Base-by-base conservation (phyloP, 2,797 vertebrate species). In the Chaetodon trifasciatus region DNA sequence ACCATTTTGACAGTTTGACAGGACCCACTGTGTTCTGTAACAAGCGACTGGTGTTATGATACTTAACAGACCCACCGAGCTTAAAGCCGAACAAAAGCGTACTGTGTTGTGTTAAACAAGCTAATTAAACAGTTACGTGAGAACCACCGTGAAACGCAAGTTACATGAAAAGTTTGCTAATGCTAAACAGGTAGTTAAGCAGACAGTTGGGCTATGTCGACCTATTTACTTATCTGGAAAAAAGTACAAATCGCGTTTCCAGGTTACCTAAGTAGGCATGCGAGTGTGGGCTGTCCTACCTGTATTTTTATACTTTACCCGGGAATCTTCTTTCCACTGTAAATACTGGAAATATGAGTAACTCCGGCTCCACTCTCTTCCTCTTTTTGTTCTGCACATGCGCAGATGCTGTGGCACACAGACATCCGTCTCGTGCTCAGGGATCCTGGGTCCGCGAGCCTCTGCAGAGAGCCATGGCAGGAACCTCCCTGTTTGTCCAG, bases 401-500 rank as follows among this genome's bases (percentile, higher is more conserved):
- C 89, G 87, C 82, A 82, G 49, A 68, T n/a, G 50, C 37, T 35
- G 68, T 24, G 21, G 32, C 16, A 21, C n/a, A 32, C 3, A 6
- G 8, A 7, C 28, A 1, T 10, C 4, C 13, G 70, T 49, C 64
- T 55, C 28, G 49, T 1, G 61, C 50, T 57, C 23, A 3, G 10
- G 6, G 35, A 53, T 23, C 15, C 21, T 52, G 44, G 8, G 0
- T 32, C 52, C 19, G 35, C 17, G 4, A 67, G 46, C 62, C 16
- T 8, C 15, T 21, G 4, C 7, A 13, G 28, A 46, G 28, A 21
- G 21, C 23, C 24, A 6, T n/a, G 12, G 44, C 5, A 17, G 46
- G 42, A 23, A 19, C 50, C 37, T 7, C 11, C 21, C 4, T 13
- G 19, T 8, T 28, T 32, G 28, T 3, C 28, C 28, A 32, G 28